These are phyloP conservation scores for Ceratoteleas bidentatus DNA, from an alignment of 1,140 invertebrate species.

Conservation along the genomic window DNA sequence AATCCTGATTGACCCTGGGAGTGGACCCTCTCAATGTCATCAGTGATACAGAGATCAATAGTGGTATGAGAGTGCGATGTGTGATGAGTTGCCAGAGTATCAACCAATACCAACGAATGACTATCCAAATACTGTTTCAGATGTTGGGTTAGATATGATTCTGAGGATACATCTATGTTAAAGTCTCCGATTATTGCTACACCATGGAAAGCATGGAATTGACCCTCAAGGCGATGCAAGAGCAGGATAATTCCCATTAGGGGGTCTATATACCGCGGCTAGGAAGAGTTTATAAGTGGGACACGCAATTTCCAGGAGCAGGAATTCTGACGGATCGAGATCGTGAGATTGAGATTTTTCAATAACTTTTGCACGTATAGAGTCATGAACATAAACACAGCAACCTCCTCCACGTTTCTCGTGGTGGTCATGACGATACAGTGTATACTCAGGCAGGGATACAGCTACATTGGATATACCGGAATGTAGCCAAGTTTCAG, in stretches of 20 bases:
- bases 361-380: neutral
- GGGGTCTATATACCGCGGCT: neutral
- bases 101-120: neutral
- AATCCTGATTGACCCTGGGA: neutral
- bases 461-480: too few species aligned
- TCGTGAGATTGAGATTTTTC: neutral
- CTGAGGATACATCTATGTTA: neutral
- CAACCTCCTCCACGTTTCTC: neutral
- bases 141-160: neutral
- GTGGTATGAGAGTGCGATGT: neutral
- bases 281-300: neutral
- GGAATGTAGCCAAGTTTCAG: constrained; percentile 1
- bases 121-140: neutral
- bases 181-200: neutral
- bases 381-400: neutral
- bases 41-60: neutral
- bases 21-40: neutral
- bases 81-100: constrained; percentile 1
- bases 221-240: neutral
- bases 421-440: neutral
- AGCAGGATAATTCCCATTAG: neutral
- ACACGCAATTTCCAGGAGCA: neutral
- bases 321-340: neutral
- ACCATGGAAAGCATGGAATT: neutral
- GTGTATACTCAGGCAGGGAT: too few species aligned